These are phyloP conservation scores for Nymphicus hollandicus DNA, from an alignment of 2,113 vertebrate genomes.

Conservation along the genomic window DNA sequence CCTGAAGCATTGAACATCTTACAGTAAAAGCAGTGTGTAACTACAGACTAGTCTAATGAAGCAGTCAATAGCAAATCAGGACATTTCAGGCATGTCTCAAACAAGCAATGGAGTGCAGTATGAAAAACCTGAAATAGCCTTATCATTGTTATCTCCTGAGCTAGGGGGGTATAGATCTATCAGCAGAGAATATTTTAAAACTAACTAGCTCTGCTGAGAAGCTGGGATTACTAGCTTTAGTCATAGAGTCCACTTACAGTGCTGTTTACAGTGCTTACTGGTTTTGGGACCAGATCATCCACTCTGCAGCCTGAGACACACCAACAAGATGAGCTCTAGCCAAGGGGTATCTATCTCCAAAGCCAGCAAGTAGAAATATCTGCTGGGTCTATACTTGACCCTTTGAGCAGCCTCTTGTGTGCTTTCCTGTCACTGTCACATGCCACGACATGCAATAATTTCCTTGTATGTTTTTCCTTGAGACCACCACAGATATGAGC, in stretches of 20 bases:
- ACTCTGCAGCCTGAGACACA: background rate
- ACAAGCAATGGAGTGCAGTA: background rate
- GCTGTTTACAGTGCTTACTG: background rate
- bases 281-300: background rate
- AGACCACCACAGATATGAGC: background rate
- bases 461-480: background rate
- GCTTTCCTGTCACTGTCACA: background rate
- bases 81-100: background rate
- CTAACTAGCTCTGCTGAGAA: background rate
- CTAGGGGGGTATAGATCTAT: background rate
- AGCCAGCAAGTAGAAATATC: background rate
- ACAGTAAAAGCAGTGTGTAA: background rate
- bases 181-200: background rate
- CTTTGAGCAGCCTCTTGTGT: background rate
- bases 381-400: background rate
- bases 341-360: background rate
- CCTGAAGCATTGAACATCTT: background rate
- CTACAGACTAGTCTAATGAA: background rate
- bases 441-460: background rate
- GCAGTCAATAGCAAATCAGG: background rate
- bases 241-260: background rate
- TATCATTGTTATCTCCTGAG: background rate
- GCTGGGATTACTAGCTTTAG: background rate
- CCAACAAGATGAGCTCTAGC: background rate
- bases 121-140: background rate